Base-by-base conservation (phyloP, 1,140 invertebrate genomes). In the Drosophila athabasca region DNA sequence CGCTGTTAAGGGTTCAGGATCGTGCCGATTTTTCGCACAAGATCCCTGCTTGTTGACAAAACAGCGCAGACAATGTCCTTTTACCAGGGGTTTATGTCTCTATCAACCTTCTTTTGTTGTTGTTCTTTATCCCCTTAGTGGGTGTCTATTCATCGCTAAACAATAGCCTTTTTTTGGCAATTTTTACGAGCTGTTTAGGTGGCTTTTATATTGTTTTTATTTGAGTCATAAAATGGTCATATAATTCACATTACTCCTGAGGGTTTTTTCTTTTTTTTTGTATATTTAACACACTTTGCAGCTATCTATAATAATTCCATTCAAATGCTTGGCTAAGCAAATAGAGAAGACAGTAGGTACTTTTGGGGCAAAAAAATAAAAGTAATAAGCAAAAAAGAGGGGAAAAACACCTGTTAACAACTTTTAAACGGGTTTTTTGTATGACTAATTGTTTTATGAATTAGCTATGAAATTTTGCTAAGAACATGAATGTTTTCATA, bases 261-360 rank as follows among this genome's bases (percentile, higher is more conserved):
- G 48, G 68, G 49, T 61, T 81, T 77, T 77, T 19, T 19, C 17
- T 19, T 19, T 19, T 19, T 19, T 19, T 19, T 19, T 19, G 17
- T 19, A 19, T 19, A 19, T 19, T 19, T 5, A 81, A 81, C 77
- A 69, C 62, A 78, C 68, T 75, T 87, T 64, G 64, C 53, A 39
- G 75, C 71, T 85, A 77, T 87, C 85, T 85, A 81, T 85, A 77
- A 81, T 85, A 74, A 81, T 64, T 64, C 64, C 62, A 87, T 85
- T 77, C 81, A 85, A 81, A 73, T 52, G 49, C 49, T 59, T 45
- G 35, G 49, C 48, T 67, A 24, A 45, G 15, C 62, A 29, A 17
- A 46, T 26, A 62, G 31, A 44, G 46, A 46, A 39, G 39, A 26
- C 3, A 53, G 26, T 62, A 64, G 49, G 26, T 62, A 64, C 19